A percentile compares a stretch with the other conserved stretches of the same genome.
Evolutionary conservation across 1,140 invertebrate genomes (phyloP).

Genomic region (Drosophila parabipectinata): DNA sequence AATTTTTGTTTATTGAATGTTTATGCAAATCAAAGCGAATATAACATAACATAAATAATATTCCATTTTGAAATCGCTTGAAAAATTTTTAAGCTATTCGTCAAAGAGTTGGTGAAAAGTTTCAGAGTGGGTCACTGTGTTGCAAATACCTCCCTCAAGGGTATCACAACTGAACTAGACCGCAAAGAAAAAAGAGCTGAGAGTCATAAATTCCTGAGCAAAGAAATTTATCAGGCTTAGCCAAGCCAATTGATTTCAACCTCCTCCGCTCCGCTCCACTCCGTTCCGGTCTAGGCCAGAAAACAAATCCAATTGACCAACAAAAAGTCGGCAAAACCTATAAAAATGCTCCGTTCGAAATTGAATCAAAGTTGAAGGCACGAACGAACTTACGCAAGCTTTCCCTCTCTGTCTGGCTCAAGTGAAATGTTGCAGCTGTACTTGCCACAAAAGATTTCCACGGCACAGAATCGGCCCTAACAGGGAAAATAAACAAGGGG

Average conservation of each 20-base stretch:
- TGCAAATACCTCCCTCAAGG: no score
- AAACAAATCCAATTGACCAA: constrained; percentile 48
- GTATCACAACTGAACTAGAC: constrained; percentile 9
- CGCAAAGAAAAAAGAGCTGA: constrained; percentile 7
- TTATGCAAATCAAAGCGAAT: no score
- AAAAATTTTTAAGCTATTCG: no score
- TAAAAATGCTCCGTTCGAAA: constrained; percentile 39
- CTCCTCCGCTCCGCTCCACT: not conserved
- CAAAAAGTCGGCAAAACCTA: constrained; percentile 36
- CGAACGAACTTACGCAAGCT: constrained; percentile 41
- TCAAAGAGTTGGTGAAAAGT: no score
- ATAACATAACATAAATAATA: no score
- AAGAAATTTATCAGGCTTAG: constrained; percentile 50
- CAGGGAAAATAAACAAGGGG: constrained; percentile 53
- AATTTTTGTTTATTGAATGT: no score
- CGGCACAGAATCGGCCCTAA: constrained; percentile 33
- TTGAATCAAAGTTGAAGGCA: constrained; percentile 25
- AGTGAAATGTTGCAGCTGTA: constrained; percentile 42
- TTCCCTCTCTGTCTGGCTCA: not conserved
- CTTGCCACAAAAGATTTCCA: constrained; percentile 45
- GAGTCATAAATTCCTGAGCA: constrained; percentile 60
- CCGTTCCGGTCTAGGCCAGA: not conserved
- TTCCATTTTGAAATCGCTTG: no score
- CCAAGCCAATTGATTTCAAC: constrained; percentile 62
- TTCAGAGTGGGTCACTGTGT: no score